Conservation (phyloP, 2,888 invertebrate species). For the Enchytraeus crypticus region DNA sequence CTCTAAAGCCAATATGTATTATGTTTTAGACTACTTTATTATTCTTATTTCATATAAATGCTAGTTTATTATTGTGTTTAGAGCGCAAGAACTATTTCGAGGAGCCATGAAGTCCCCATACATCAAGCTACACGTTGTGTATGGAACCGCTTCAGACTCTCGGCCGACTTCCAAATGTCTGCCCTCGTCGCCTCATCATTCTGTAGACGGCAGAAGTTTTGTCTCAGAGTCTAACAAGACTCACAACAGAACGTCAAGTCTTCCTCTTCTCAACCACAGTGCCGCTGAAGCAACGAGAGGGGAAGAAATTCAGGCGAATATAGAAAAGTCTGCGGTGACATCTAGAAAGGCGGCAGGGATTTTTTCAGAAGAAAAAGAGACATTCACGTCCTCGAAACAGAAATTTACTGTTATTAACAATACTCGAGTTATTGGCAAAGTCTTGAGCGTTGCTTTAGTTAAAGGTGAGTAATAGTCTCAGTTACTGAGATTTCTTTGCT, state of each 20-base stretch:
- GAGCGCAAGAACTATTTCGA: slow-evolving; percentile 72
- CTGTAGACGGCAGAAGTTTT: background rate
- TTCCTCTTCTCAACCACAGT: no score
- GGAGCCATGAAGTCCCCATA: slow-evolving; percentile 57
- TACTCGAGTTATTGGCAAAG: slow-evolving; percentile 1
- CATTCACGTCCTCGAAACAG: background rate
- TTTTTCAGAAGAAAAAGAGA: background rate
- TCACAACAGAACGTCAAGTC: background rate
- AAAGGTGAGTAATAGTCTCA: background rate
- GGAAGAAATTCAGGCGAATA: no score
- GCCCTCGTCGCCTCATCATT: background rate
- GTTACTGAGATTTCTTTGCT: background rate
- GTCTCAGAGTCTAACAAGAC: background rate
- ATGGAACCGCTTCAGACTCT: background rate
- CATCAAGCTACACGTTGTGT: background rate
- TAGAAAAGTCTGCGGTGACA: no score
- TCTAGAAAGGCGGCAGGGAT: no score
- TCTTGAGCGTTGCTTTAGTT: background rate
- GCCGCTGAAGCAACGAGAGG: no score
- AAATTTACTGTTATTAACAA: background rate
- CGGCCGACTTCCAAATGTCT: background rate
- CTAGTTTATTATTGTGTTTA: slow-evolving; percentile 35
- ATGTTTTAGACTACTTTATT: no score
- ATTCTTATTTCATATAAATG: background rate
- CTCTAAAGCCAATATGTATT: no score